Conservation (phyloP, 2,888 invertebrate genomes). For the Ditula angustiorana region DNA sequence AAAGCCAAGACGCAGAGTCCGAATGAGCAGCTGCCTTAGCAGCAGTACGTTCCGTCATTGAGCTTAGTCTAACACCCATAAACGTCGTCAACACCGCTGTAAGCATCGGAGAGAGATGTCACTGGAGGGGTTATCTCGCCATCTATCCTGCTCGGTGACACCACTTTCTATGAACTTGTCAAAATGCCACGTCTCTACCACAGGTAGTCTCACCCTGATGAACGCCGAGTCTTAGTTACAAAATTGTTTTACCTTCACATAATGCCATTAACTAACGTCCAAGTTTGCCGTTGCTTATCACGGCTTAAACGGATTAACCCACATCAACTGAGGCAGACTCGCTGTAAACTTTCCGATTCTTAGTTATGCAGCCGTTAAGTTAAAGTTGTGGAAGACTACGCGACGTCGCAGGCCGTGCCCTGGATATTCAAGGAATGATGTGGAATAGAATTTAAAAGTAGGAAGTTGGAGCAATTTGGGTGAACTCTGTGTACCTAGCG, state of each 20-base stretch:
- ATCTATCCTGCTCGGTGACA: no score
- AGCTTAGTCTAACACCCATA: no score
- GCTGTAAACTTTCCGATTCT: not conserved
- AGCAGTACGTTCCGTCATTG: no score
- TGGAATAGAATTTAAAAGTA: constrained; percentile 40
- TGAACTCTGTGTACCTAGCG: constrained; percentile 9
- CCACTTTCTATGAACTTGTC: no score
- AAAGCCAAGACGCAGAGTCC: constrained; percentile 49
- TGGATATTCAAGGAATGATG: constrained; percentile 40
- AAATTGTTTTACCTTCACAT: not conserved
- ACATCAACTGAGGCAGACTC: not conserved
- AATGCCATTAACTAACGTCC: not conserved
- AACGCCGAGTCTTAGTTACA: not conserved
- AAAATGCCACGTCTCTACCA: no score
- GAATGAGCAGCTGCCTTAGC: constrained; percentile 27
- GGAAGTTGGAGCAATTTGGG: constrained; percentile 36
- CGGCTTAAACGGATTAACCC: not conserved
- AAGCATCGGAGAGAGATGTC: no score
- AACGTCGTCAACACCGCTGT: no score
- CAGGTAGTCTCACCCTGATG: not conserved
- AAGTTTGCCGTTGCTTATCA: constrained; percentile 1
- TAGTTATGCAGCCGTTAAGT: not conserved
- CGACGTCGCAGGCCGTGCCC: constrained; percentile 31
- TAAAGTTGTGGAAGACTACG: constrained; percentile 4
- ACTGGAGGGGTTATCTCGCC: no score